These are phyloP conservation scores for Champsocephalus gunnari DNA, from an alignment of 2,797 vertebrate species.

Conservation along the genomic window DNA sequence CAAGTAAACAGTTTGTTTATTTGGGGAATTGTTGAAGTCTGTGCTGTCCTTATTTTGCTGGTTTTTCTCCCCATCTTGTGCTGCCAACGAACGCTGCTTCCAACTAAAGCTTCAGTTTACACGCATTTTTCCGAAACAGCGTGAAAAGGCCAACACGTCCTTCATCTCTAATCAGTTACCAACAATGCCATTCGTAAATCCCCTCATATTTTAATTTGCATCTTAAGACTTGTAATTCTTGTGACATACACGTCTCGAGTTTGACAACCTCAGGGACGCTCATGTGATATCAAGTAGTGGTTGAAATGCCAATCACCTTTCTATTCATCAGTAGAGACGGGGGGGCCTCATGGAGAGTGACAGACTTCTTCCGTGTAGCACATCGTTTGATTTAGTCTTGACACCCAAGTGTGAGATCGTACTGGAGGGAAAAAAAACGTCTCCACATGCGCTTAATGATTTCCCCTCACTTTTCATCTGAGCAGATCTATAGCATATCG, in stretches of 20 bases:
- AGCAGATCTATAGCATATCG: neutral
- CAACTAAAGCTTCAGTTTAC: neutral
- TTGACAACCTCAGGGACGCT: neutral
- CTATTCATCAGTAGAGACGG: conserved; percentile 6
- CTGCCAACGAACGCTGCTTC: neutral
- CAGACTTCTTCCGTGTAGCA: neutral
- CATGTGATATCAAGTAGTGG: conserved; percentile 14
- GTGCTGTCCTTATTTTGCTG: neutral
- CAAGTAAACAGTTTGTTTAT: neutral
- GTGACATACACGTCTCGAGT: neutral
- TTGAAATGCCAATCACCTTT: conserved; percentile 32
- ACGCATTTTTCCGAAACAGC: neutral
- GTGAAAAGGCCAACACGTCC: neutral
- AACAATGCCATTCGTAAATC: too few relatives aligned
- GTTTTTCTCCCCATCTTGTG: neutral
- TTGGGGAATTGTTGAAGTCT: neutral
- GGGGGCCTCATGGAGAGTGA: neutral
- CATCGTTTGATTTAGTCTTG: conserved; percentile 22
- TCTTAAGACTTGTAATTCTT: neutral
- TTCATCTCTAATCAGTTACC: neutral
- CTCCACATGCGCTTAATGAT: conserved; percentile 24
- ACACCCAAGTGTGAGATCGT: conserved; percentile 30
- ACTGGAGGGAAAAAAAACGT: neutral
- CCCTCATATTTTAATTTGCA: conserved; percentile 1
- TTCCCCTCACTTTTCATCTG: conserved; percentile 2